These are phyloP conservation scores for Alitta virens DNA, from an alignment of 2,888 invertebrate genomes.

Conservation along the genomic window DNA sequence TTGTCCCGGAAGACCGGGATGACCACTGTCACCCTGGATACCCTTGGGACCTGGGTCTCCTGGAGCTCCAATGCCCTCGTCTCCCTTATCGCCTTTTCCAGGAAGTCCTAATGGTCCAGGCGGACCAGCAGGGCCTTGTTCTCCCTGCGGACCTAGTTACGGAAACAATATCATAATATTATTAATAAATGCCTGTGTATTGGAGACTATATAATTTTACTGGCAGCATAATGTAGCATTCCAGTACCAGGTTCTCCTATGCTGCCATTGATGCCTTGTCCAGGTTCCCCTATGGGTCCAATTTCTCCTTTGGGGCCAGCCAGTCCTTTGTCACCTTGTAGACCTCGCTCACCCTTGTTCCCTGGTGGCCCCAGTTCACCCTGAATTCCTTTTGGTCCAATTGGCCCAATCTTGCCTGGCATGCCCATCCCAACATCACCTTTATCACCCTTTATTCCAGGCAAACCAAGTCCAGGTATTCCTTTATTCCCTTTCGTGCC, in stretches of 20 bases:
- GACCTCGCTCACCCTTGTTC: conserved; percentile 6
- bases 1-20: background rate
- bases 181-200: background rate
- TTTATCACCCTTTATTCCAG: conserved; percentile 27
- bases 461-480: conserved; percentile 21
- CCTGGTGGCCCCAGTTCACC: conserved; percentile 7
- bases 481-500: conserved; percentile 30
- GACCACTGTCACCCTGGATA: conserved; percentile 1
- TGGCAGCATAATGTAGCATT: background rate
- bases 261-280: conserved; percentile 10
- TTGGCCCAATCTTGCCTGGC: conserved; percentile 3
- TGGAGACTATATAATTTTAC: background rate
- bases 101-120: conserved; percentile 1
- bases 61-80: background rate
- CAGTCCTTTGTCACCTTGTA: conserved; percentile 12
- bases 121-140: conserved; percentile 1
- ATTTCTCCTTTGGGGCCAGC: conserved; percentile 12
- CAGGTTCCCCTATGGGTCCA: conserved; percentile 18
- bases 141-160: conserved; percentile 12
- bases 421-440: conserved; percentile 25
- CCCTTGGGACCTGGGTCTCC: conserved; percentile 21
- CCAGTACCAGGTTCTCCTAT: conserved; percentile 11
- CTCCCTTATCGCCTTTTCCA: conserved; percentile 21
- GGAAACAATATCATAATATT: background rate
- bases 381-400: background rate